Base-by-base conservation (phyloP, 2,113 vertebrate species). In the Psammodynastes pulverulentus region DNA sequence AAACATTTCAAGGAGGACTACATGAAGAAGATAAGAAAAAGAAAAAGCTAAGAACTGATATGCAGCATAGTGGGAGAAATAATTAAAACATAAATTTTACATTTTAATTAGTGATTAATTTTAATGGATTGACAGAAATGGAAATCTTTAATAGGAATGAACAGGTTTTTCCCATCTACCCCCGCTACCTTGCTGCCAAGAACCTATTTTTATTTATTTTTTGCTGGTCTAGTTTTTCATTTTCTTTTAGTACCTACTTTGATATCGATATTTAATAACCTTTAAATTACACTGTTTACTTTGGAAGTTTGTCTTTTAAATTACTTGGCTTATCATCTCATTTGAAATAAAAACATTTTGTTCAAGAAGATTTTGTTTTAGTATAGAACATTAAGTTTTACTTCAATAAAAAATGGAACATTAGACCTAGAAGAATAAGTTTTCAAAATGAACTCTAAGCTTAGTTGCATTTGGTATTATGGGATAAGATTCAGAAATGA, bases 311-410 rank as follows among this genome's bases (percentile, higher is more conserved):
- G 8, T 93, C 79, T 3, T 45, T 88, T 89, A 91, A 84, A 87
- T 5, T 26, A n/a, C 6, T 94, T 92, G 72, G 39, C 19, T 84
- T 92, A 93, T 54, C 10, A 1, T 92, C 5, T 90, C 7, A 89
- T 58, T 89, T 92, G 46, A 94, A 62, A 95, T 49, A 94, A 91
- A 43, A 88, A 54, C 0, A 0, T 52, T 93, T 51, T 72, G 3
- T 79, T 67, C 23, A 52, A 72, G 56, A 24, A 8, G 4, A 34
- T 87, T 87, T 87, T 87, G 5, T 9, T 85, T 93, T 93, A 1
- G 17, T 92, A 89, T 43, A 92, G n/a, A 92, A 94, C 91, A n/a
- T 39, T 72, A 51, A 56, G 94, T 90, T 54, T 84, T 86, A 88
- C 1, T n/a, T 46, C 15, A 87, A 49, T 1, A 43, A 62, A n/a